phyloP scores from a whole-genome alignment of 2,888 invertebrate genomes.

The Lissocephala sabroskyi region DNA sequence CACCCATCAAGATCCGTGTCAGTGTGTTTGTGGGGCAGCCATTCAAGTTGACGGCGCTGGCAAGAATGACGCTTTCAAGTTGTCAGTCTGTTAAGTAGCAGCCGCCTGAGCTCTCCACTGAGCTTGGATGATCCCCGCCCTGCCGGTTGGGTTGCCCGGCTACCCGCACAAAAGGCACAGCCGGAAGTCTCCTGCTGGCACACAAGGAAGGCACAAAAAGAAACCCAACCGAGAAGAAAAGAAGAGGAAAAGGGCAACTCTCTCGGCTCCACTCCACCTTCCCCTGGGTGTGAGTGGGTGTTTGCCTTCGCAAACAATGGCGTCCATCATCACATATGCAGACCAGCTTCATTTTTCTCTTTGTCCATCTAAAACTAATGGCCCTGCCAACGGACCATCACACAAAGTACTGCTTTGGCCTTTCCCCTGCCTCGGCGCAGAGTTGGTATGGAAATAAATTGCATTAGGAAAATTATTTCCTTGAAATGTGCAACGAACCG shows the following conservation, averaged over 20 bases:
- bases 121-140: no score
- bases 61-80: slow-evolving; percentile 22
- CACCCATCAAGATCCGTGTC: background rate
- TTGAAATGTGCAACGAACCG: slow-evolving; percentile 25
- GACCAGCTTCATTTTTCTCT: no score
- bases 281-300: no score
- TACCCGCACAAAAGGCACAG: slow-evolving; percentile 25
- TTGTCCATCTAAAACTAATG: no score
- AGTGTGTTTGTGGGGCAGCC: background rate
- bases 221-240: slow-evolving; percentile 2
- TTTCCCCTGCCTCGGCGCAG: no score
- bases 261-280: no score
- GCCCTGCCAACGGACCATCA: no score
- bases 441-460: slow-evolving; percentile 40
- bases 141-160: slow-evolving; percentile 12
- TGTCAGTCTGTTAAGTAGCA: slow-evolving; percentile 26
- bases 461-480: slow-evolving; percentile 62
- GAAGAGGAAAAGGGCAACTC: background rate
- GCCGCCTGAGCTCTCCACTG: no score
- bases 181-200: slow-evolving; percentile 32
- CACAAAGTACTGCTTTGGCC: no score
- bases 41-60: slow-evolving; percentile 4
- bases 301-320: no score
- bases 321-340: no score
- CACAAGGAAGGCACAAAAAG: slow-evolving; percentile 6